These are phyloP conservation scores for Paradoxurus hermaphroditus DNA, from an alignment of 2,113 vertebrate genomes.

Conservation along the genomic window DNA sequence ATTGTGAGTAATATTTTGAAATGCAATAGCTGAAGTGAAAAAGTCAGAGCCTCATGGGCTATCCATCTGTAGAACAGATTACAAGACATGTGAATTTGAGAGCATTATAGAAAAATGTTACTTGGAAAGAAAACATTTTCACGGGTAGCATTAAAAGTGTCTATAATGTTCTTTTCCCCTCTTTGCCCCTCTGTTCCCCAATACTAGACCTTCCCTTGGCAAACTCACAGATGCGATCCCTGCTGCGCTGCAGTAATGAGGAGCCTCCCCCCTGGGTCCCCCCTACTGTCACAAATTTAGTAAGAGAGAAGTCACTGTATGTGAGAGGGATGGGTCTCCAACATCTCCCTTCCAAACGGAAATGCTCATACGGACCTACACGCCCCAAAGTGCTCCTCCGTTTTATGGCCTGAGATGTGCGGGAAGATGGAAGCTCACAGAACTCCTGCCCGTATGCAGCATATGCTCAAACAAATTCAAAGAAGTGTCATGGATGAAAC, in stretches of 20 bases:
- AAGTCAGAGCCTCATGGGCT: not conserved
- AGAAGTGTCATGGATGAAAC: not conserved
- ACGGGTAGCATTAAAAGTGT: conserved; percentile 37
- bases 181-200: conserved; percentile 26
- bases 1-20: conserved; percentile 52
- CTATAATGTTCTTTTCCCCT: conserved; percentile 36
- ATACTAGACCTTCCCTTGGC: conserved; percentile 49
- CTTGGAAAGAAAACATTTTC: conserved; percentile 42
- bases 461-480: not conserved
- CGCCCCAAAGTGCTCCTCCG: no score
- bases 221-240: conserved; percentile 57
- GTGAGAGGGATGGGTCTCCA: not conserved
- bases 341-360: not conserved
- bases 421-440: not conserved
- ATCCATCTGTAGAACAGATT: conserved; percentile 48
- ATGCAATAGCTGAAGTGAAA: conserved; percentile 38
- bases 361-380: not conserved
- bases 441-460: not conserved
- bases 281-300: conserved; percentile 51
- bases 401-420: not conserved
- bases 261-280: conserved; percentile 66
- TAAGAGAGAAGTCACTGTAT: conserved; percentile 39
- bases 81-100: conserved; percentile 6
- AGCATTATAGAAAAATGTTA: conserved; percentile 39
- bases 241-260: conserved; percentile 71